A percentile compares a stretch with the other conserved stretches of the same genome.
These are phyloP conservation scores for Pygmarrhopalites habei DNA, from an alignment of 1,140 invertebrate genomes.

Conservation along the genomic window DNA sequence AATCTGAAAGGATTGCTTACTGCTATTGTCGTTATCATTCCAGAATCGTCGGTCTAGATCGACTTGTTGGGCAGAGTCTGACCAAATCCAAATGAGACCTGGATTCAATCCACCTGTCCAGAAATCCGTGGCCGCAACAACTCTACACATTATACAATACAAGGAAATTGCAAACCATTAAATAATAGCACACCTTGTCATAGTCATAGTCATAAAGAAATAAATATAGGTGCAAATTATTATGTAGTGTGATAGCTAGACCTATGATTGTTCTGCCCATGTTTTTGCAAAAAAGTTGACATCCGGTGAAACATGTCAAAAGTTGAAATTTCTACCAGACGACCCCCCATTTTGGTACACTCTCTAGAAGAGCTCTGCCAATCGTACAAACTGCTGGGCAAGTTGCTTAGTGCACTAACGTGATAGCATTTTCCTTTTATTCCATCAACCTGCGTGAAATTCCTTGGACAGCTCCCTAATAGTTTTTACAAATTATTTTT, in stretches of 20 bases:
- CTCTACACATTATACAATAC: too few species aligned
- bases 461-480: slow-evolving; percentile 31
- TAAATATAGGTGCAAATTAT: too few species aligned
- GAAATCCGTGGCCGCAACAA: slow-evolving; percentile 30
- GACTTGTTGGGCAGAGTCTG: slow-evolving; percentile 37
- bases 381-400: slow-evolving; percentile 20
- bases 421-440: slow-evolving; percentile 37
- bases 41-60: slow-evolving; percentile 36
- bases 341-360: slow-evolving; percentile 28
- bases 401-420: slow-evolving; percentile 22
- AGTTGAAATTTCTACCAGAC: slow-evolving; percentile 32
- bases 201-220: too few species aligned
- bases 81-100: slow-evolving; percentile 39
- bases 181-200: too few species aligned
- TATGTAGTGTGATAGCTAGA: too few species aligned
- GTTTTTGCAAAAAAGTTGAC: background rate
- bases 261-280: too few species aligned
- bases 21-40: slow-evolving; percentile 40
- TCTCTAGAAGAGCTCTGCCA: slow-evolving; percentile 32
- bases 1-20: too few species aligned
- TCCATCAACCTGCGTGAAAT: slow-evolving; percentile 35
- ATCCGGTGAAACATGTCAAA: slow-evolving; percentile 19
- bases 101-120: slow-evolving; percentile 39
- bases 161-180: too few species aligned
- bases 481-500: too few species aligned